Percentiles rank a stretch among this genome's conserved stretches.
Conservation (phyloP, 2,113 vertebrate species). For the Gorsachius goisagi region DNA sequence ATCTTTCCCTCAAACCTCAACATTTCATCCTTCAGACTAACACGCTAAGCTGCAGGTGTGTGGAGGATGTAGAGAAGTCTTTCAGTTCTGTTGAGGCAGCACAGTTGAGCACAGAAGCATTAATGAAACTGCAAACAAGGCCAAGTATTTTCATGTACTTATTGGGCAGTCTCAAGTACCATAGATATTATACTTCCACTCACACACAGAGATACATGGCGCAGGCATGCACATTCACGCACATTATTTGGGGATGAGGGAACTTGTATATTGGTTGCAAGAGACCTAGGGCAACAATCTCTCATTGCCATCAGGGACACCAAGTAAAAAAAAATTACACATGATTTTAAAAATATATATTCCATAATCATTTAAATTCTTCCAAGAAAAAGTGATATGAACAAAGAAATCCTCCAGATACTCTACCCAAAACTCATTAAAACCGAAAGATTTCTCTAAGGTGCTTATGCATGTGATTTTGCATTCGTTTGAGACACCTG, state of each 20-base stretch:
- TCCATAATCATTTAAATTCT: background rate
- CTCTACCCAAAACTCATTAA: background rate
- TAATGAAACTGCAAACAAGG: background rate
- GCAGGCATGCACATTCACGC: background rate
- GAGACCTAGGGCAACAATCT: background rate
- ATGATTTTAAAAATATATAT: background rate
- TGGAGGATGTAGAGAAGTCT: background rate
- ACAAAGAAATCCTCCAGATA: background rate
- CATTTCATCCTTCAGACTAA: background rate
- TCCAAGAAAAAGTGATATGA: background rate
- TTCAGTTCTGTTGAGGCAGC: background rate
- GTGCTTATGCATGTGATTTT: background rate
- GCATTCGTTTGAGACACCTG: background rate
- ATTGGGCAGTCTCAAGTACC: background rate
- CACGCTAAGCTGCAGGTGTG: conserved; percentile 23
- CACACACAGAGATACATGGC: background rate
- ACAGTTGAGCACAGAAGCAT: background rate
- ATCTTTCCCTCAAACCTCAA: background rate
- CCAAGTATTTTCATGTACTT: background rate
- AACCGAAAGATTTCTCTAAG: background rate
- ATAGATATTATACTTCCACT: background rate
- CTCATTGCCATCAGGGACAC: background rate
- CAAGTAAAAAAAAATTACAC: background rate
- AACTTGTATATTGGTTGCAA: background rate
- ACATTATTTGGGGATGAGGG: background rate